Evolutionary conservation across 1,140 invertebrate genomes (phyloP).

Genomic region (Homarus americanus): DNA sequence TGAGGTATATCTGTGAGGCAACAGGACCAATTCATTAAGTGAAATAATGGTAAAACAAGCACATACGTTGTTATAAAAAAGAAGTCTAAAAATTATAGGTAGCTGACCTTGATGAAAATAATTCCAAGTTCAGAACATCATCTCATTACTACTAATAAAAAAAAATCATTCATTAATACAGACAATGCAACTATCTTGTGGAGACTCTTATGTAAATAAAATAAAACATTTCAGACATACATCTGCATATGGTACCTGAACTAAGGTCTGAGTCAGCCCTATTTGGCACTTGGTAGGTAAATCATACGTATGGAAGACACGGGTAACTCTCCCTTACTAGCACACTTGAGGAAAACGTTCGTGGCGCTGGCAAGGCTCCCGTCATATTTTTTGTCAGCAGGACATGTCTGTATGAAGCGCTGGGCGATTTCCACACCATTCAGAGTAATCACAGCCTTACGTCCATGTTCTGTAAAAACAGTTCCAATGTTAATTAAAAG

Average conservation of each 20-base stretch:
- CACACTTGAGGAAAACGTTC: constrained; percentile 83
- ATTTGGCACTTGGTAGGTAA: constrained; percentile 77
- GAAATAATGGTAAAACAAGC: neutral
- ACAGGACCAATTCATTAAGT: neutral
- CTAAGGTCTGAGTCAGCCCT: constrained; percentile 56
- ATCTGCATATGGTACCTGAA: constrained; percentile 61
- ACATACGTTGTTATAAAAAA: neutral
- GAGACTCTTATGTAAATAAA: no score
- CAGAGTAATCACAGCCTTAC: constrained; percentile 66
- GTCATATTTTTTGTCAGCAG: constrained; percentile 84
- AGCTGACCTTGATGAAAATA: no score
- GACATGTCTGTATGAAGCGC: constrained; percentile 79
- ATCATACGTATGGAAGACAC: constrained; percentile 80
- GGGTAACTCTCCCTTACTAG: constrained; percentile 83
- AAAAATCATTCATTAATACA: no score
- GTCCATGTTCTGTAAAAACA: constrained; percentile 71
- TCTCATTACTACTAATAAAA: no score
- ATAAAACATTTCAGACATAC: no score
- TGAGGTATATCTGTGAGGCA: neutral
- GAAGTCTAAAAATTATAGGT: constrained; percentile 6
- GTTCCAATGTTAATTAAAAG: neutral
- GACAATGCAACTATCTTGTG: no score
- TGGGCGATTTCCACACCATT: constrained; percentile 74
- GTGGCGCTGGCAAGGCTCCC: constrained; percentile 82
- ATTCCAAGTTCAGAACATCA: no score